A percentile compares a stretch with the other conserved stretches of the same genome.
phyloP scores from a whole-genome alignment of 2,113 vertebrate species.

The Perca fluviatilis region DNA sequence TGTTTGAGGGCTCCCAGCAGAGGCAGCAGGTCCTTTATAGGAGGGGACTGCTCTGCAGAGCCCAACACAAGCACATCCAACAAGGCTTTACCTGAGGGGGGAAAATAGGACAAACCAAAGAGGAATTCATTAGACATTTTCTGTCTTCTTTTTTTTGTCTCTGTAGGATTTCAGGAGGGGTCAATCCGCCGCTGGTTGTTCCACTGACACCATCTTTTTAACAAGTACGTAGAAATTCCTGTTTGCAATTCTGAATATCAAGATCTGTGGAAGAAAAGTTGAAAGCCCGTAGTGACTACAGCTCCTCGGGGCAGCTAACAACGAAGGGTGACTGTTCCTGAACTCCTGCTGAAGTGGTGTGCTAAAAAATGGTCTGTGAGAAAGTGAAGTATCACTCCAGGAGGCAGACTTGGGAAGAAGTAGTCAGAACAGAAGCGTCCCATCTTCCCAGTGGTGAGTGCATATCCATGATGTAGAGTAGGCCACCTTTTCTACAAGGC shows the following conservation, averaged over 20 bases:
- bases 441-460: slow-evolving; percentile 1
- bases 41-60: slow-evolving; percentile 57
- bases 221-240: not conserved
- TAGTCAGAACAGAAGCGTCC: not conserved
- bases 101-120: slow-evolving; percentile 14
- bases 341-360: slow-evolving; percentile 8
- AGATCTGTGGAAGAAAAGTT: slow-evolving; percentile 11
- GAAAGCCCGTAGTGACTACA: not conserved
- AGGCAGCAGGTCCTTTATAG: slow-evolving; percentile 71
- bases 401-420: not conserved
- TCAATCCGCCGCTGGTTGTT: not conserved
- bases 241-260: not conserved
- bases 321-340: slow-evolving; percentile 15
- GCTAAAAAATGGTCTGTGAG: slow-evolving; percentile 13
- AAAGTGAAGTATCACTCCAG: slow-evolving; percentile 21
- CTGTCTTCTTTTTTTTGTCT: not conserved
- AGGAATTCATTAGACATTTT: not conserved
- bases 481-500: slow-evolving; percentile 12
- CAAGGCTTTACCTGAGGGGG: slow-evolving; percentile 74
- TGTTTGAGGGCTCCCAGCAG: slow-evolving; percentile 79
- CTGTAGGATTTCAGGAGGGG: not conserved
- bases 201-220: slow-evolving; percentile 3
- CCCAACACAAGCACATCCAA: slow-evolving; percentile 73
- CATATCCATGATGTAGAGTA: slow-evolving; percentile 32
- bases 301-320: not conserved